phyloP scores from a whole-genome alignment of 2,797 vertebrate genomes.

The Galaxias olidus region DNA sequence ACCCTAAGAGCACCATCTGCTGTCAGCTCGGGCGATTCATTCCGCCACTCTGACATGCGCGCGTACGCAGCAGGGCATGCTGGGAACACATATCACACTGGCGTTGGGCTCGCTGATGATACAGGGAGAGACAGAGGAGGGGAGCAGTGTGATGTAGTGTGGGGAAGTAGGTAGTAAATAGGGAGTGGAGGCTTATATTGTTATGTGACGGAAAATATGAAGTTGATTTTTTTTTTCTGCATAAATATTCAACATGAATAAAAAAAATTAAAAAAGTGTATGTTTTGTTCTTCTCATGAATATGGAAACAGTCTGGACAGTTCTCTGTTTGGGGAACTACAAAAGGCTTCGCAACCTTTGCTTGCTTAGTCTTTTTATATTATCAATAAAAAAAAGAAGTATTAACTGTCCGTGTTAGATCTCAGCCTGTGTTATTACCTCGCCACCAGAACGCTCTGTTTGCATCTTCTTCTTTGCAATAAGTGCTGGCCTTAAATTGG shows the following conservation, averaged over 20 bases:
- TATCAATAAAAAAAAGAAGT: conserved; percentile 25
- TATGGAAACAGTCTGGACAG: neutral
- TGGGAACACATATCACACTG: conserved; percentile 60
- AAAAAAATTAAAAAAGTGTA: too few relatives aligned
- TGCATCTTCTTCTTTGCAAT: conserved; percentile 39
- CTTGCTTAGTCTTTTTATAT: conserved; percentile 39
- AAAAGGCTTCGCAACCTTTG: conserved; percentile 5
- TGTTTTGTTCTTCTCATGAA: neutral
- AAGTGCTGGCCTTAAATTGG: conserved; percentile 47
- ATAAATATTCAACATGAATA: neutral
- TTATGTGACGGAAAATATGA: neutral
- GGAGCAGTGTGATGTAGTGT: conserved; percentile 9
- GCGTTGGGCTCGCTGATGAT: conserved; percentile 46
- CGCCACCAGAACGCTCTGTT: conserved; percentile 33
- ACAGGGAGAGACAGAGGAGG: conserved; percentile 53
- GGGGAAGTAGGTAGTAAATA: conserved; percentile 12
- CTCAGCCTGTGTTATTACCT: conserved; percentile 45
- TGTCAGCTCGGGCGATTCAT: conserved; percentile 75
- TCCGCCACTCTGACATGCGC: conserved; percentile 55
- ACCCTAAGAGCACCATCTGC: conserved; percentile 84
- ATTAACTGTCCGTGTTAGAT: conserved; percentile 19
- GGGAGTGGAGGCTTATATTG: conserved; percentile 22
- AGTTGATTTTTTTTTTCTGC: neutral
- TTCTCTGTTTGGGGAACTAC: neutral
- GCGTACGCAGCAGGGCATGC: conserved; percentile 57